Evolutionary conservation across 2,888 invertebrate genomes (phyloP), one percentile per base, ranked within the genome.

Genomic region (Agonopterix subpropinquella): DNA sequence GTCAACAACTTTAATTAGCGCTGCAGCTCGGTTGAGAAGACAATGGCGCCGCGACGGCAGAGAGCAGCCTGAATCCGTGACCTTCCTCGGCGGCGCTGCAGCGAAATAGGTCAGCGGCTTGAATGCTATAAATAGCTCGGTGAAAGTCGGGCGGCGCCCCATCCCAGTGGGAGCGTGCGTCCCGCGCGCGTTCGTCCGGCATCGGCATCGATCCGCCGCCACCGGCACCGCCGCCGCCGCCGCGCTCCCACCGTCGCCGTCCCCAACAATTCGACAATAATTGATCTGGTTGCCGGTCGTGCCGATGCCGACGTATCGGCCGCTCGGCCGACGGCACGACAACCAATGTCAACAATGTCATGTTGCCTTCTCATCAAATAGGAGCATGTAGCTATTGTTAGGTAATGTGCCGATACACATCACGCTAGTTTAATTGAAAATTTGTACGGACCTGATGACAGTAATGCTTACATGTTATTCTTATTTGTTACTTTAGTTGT

Each of bases 91-190:
- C 61, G 78, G 80, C 76, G 79, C 81, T 85, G 85, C 87, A 85
- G 80, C 78, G 76, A 88, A 86, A 85, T 88, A 84, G 87, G 88
- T 88, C 88, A 87, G 86, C 86, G 85, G 87, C 86, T 85, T 84
- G 78, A 82, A 80, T 80, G 81, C 85, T 88, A 87, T 86, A 86
- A 87, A 88, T 88, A 88, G 88, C 87, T 81, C 76, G 83, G 83
- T 73, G 82, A 85, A 86, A 86, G 86, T 85, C 83, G 84, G 84
- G 80, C 84, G 81, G 79, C 82, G 67, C 80, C 84, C 79, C 81
- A 73, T 77, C 72, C 78, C 82, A 63, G 59, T 65, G 76, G 73
- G 75, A 66, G 72, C 56, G 67, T 64, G 64, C 65, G 72, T 61
- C 61, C 67, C 70, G 68, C 66, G 64, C 68, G 65, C 66, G 59